Evolutionary conservation across 1,140 invertebrate genomes (phyloP).

Genomic region (Laupala kohalensis): DNA sequence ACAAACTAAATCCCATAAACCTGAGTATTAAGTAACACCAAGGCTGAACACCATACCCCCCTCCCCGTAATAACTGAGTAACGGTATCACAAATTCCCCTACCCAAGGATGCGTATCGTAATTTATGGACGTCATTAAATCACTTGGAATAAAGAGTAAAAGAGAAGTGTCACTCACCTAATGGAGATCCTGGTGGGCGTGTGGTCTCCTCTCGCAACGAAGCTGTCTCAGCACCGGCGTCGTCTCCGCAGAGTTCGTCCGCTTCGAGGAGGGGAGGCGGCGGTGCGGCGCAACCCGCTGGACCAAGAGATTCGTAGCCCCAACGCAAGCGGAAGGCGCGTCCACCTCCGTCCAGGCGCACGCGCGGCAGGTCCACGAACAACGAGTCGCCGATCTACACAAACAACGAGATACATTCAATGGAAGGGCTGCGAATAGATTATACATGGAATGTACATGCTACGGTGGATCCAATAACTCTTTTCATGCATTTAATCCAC

Average conservation of each 20-base stretch:
- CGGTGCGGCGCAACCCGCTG: slow-evolving; percentile 29
- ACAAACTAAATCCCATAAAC: no score
- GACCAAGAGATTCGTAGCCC: slow-evolving; percentile 36
- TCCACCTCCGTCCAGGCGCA: slow-evolving; percentile 51
- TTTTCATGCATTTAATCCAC: no score
- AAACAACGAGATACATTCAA: no score
- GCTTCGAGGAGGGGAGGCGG: slow-evolving; percentile 48
- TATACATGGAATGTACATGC: no score
- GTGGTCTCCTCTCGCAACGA: slow-evolving; percentile 32
- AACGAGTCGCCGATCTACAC: slow-evolving; percentile 36
- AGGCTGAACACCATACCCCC: no score
- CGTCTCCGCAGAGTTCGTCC: slow-evolving; percentile 44
- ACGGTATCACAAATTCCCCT: no score
- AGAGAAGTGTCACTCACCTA: slow-evolving; percentile 32
- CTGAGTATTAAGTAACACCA: no score
- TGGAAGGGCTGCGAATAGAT: no score
- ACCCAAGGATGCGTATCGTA: no score
- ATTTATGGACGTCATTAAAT: no score
- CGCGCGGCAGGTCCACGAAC: slow-evolving; percentile 49
- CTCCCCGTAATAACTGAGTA: no score
- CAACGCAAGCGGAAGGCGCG: slow-evolving; percentile 43
- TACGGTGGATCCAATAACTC: no score
- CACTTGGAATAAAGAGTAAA: neutral
- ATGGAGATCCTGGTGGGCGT: slow-evolving; percentile 33
- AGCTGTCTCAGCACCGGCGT: slow-evolving; percentile 33